Conservation (phyloP, 2,113 vertebrate species). For the Recurvirostra avosetta region DNA sequence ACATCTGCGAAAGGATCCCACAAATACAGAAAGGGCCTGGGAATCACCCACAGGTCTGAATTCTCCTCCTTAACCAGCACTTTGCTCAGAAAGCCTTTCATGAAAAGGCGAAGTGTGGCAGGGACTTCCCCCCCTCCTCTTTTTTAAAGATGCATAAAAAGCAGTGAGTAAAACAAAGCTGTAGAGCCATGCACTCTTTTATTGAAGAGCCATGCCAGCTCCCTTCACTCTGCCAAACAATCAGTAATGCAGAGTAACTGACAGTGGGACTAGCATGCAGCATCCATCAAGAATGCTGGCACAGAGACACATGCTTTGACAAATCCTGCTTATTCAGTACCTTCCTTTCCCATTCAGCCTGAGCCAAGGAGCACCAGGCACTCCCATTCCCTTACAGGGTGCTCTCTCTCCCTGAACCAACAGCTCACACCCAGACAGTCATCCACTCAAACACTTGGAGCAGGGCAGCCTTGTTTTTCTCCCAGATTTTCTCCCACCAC, state of each 20-base stretch:
- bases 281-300: constrained; percentile 9
- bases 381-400: neutral
- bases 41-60: constrained; percentile 47
- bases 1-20: constrained; percentile 46
- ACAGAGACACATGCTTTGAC: neutral
- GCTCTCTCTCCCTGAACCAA: neutral
- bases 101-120: neutral
- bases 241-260: neutral
- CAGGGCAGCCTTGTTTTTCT: neutral
- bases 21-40: constrained; percentile 59
- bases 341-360: neutral
- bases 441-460: neutral
- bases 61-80: constrained; percentile 1
- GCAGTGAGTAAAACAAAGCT: neutral
- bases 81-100: neutral
- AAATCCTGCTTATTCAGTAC: constrained; percentile 19
- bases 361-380: constrained; percentile 12
- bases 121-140: neutral
- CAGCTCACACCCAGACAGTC: neutral
- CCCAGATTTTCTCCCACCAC: neutral
- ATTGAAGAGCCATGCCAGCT: neutral
- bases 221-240: constrained; percentile 3
- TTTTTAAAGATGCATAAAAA: neutral
- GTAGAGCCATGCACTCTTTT: neutral
- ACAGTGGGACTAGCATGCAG: neutral